Percentiles rank a stretch among this genome's conserved stretches.
Conservation (phyloP, 2,113 vertebrate genomes). For the Takifugu flavidus region DNA sequence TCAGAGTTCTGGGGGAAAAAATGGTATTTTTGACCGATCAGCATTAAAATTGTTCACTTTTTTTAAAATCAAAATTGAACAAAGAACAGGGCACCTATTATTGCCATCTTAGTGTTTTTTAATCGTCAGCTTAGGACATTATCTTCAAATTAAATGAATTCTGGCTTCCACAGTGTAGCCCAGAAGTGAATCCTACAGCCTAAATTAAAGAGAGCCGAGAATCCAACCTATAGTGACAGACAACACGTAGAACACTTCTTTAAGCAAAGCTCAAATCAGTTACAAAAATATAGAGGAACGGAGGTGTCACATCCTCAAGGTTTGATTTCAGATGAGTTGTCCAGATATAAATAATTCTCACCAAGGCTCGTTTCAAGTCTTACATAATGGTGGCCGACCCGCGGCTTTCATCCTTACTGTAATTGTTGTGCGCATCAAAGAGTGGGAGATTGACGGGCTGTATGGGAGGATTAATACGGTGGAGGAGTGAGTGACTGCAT, state of each 20-base stretch:
- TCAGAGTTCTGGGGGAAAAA: no score
- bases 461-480: slow-evolving; percentile 62
- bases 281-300: slow-evolving; percentile 27
- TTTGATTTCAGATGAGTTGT: slow-evolving; percentile 53
- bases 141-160: not conserved
- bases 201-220: no score
- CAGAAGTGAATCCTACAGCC: not conserved
- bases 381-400: slow-evolving; percentile 54
- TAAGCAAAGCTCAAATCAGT: slow-evolving; percentile 14
- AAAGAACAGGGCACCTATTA: no score
- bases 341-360: slow-evolving; percentile 46
- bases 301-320: slow-evolving; percentile 20
- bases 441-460: slow-evolving; percentile 59
- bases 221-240: not conserved
- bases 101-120: no score
- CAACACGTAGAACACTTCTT: slow-evolving; percentile 12
- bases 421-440: slow-evolving; percentile 67
- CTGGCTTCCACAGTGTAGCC: no score
- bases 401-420: slow-evolving; percentile 59
- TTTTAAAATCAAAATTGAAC: not conserved
- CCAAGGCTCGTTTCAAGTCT: slow-evolving; percentile 42
- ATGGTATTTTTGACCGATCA: no score
- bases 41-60: not conserved
- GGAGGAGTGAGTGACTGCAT: slow-evolving; percentile 54
- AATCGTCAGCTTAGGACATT: not conserved